phyloP scores from a whole-genome alignment of 2,113 vertebrate species.

The Globicephala melas region DNA sequence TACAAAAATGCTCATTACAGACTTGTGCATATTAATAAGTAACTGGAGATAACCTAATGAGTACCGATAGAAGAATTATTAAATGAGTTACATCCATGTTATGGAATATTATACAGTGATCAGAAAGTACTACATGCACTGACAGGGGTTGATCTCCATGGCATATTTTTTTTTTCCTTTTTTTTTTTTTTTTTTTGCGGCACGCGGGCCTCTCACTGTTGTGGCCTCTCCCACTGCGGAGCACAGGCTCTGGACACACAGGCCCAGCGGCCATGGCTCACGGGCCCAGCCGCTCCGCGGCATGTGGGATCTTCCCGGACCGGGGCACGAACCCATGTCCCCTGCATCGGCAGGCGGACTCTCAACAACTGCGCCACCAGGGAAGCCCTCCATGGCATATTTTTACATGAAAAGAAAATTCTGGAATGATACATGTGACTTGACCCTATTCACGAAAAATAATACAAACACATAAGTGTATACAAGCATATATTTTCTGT shows the following conservation, averaged over 20 bases:
- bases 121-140: background rate
- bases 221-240: no score
- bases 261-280: no score
- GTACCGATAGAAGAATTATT: background rate
- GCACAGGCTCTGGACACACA: no score
- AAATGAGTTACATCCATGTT: background rate
- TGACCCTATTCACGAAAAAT: background rate
- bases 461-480: background rate
- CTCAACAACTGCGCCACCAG: no score
- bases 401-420: background rate
- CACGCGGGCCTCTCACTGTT: no score
- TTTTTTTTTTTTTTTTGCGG: no score
- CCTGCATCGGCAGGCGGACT: no score
- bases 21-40: background rate
- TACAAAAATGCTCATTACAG: background rate
- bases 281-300: no score
- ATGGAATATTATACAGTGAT: background rate
- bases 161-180: background rate
- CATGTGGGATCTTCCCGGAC: no score
- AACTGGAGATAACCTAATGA: background rate
- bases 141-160: background rate
- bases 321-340: no score
- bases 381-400: background rate
- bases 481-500: background rate
- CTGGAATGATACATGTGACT: background rate